Evolutionary conservation across 2,888 invertebrate genomes (phyloP), one percentile per base, ranked within the genome.

Genomic region (Leucophora obtusa): DNA sequence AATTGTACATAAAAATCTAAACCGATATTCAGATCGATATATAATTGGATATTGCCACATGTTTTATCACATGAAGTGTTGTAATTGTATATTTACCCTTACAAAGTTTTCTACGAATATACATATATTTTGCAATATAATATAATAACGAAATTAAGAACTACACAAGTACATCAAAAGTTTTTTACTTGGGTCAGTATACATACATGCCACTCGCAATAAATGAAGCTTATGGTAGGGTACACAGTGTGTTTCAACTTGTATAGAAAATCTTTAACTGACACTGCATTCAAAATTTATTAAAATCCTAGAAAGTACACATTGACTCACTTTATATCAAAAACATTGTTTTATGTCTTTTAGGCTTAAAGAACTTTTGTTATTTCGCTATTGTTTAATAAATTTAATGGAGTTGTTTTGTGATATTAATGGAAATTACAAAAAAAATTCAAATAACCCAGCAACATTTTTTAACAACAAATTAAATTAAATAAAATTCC

Each of bases 151-250:
- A n/a, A n/a, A n/a, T n/a, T n/a, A n/a, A n/a, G n/a, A n/a, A n/a
- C n/a, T n/a, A n/a, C n/a, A n/a, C n/a, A n/a, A n/a, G n/a, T n/a
- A n/a, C n/a, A n/a, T n/a, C n/a, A n/a, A n/a, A n/a, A n/a, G n/a
- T n/a, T n/a, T n/a, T n/a, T n/a, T n/a, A n/a, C 88, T 88, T 86
- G 85, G 87, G 87, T 87, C 83, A 53, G 38, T 21, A 63, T n/a
- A 24, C 38, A n/a, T 38, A 28, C 28, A 28, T 38, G 11, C 9
- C 33, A 56, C 9, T 62, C 8, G 17, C 28, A 28, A 28, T 62
- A 54, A 54, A 8, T 21, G 28, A 51, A 51, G 47, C 50, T 43
- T 71, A 53, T 53, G 8, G 38, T 47, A 47, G n/a, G 14, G 24
- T 18, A 11, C 18, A 33, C 10, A 28, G 7, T 70, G 76, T 59